A percentile compares a stretch with the other conserved stretches of the same genome.
Evolutionary conservation across 2,113 vertebrate genomes (phyloP).

Genomic region (Myocastor coypus): DNA sequence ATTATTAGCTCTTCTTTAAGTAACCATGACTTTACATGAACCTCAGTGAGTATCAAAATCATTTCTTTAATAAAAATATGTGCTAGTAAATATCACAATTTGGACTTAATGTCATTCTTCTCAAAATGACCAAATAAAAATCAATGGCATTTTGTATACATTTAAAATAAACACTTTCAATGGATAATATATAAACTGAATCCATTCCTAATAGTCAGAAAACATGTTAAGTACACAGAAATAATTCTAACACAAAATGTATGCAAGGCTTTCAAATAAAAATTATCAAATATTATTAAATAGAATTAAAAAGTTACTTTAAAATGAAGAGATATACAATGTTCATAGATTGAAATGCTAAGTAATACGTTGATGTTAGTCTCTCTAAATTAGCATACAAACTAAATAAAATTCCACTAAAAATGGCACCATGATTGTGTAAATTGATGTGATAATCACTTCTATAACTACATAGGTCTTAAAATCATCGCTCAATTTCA

Average conservation of each 20-base stretch:
- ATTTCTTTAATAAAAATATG: constrained; percentile 51
- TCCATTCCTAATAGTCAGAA: not conserved
- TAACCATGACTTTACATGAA: constrained; percentile 4
- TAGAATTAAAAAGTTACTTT: not conserved
- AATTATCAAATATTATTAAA: constrained; percentile 20
- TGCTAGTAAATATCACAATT: constrained; percentile 11
- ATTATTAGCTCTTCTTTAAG: constrained; percentile 15
- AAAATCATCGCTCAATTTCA: not conserved
- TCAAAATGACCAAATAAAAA: constrained; percentile 43
- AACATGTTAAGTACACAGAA: not conserved
- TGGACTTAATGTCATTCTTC: constrained; percentile 9
- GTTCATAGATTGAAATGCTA: constrained; percentile 56
- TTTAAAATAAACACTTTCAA: constrained; percentile 11
- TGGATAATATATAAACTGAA: not conserved
- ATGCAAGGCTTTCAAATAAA: not conserved
- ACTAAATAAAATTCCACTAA: not conserved
- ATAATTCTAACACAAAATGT: constrained; percentile 4
- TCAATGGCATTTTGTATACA: not conserved
- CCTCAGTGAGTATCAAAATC: constrained; percentile 24
- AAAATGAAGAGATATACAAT: constrained; percentile 61
- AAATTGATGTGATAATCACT: not conserved
- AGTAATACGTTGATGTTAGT: not conserved
- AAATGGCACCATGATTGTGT: not conserved
- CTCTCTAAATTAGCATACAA: not conserved
- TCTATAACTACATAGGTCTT: not conserved